phyloP scores from a whole-genome alignment of 2,888 invertebrate genomes.

The Leptogaster cylindrica region DNA sequence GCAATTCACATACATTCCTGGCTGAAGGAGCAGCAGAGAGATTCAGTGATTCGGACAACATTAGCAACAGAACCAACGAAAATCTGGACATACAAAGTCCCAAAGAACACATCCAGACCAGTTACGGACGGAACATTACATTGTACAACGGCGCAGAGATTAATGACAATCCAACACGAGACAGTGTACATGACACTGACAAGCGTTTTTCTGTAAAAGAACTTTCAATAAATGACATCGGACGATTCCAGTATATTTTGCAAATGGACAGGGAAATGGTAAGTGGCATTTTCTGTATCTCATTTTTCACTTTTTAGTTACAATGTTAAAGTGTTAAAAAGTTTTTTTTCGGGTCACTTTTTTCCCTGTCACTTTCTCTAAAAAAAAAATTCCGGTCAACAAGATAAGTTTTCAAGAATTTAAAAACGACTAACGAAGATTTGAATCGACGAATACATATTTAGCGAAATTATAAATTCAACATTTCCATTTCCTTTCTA shows the following conservation, averaged over 20 bases:
- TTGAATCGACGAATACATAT: no score
- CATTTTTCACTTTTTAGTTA: not conserved
- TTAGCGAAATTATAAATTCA: no score
- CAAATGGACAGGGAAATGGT: constrained; percentile 51
- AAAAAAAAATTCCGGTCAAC: no score
- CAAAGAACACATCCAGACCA: not conserved
- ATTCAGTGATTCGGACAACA: not conserved
- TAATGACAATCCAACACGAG: not conserved
- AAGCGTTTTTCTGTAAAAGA: constrained; percentile 19
- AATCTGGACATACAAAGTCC: not conserved
- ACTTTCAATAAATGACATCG: constrained; percentile 48
- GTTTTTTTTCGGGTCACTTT: no score
- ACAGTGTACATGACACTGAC: not conserved
- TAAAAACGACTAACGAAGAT: not conserved
- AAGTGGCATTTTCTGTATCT: constrained; percentile 39
- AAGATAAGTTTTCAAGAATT: no score
- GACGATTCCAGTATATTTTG: constrained; percentile 50
- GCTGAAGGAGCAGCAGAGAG: constrained; percentile 13
- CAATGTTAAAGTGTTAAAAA: no score
- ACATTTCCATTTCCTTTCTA: no score
- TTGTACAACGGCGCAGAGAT: constrained; percentile 8
- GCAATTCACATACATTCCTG: constrained; percentile 1
- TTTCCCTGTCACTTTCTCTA: not conserved
- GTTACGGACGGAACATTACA: constrained; percentile 14
- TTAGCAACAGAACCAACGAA: not conserved